phyloP scores from a whole-genome alignment of 2,888 invertebrate genomes.

The Chrysolina haemoptera region DNA sequence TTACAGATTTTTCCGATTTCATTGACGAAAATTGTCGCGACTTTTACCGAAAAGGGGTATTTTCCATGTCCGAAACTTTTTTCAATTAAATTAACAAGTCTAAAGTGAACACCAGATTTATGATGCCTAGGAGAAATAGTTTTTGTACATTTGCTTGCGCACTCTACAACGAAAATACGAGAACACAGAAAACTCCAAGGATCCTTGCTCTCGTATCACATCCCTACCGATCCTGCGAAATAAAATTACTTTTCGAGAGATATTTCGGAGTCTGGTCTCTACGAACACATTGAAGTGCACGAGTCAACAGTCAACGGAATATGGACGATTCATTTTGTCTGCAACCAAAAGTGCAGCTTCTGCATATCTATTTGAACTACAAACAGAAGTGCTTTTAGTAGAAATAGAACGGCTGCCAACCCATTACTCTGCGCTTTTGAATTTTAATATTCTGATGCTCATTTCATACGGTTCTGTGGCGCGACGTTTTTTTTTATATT shows the following conservation, averaged over 20 bases:
- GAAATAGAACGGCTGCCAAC: conserved; percentile 9
- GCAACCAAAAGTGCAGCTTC: conserved; percentile 2
- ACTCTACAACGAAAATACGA: too few species aligned
- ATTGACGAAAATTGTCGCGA: too few species aligned
- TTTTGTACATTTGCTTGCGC: too few species aligned
- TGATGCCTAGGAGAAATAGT: too few species aligned
- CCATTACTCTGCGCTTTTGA: conserved; percentile 12
- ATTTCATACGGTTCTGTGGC: conserved; percentile 11
- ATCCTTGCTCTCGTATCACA: background rate
- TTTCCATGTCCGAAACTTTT: too few species aligned
- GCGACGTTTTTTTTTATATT: background rate
- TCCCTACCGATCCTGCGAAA: background rate
- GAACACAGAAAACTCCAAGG: background rate
- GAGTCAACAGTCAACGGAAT: background rate
- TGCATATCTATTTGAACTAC: conserved; percentile 4
- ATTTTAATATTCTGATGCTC: conserved; percentile 14
- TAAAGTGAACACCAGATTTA: too few species aligned
- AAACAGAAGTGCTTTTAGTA: conserved; percentile 12
- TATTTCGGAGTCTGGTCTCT: background rate
- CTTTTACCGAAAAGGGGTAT: too few species aligned
- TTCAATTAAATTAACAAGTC: too few species aligned
- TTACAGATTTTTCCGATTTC: too few species aligned
- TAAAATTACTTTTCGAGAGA: background rate
- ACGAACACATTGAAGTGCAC: background rate
- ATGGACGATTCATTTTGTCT: background rate